Conservation (phyloP, 2,113 vertebrate genomes). For the Okapia johnstoni region DNA sequence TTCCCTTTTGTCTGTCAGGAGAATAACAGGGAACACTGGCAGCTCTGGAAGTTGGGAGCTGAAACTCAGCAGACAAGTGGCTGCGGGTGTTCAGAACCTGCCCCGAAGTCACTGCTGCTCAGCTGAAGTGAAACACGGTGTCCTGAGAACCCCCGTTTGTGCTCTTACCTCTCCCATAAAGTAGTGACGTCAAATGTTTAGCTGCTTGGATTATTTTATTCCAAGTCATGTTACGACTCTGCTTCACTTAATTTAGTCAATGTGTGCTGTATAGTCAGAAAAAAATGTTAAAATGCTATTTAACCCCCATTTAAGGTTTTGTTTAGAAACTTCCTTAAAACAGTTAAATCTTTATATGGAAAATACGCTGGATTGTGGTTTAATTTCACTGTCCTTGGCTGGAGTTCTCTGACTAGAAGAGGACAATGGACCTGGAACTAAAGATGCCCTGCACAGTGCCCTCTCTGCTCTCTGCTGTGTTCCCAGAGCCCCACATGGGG, state of each 20-base stretch:
- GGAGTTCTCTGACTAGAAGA: neutral
- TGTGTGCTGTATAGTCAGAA: neutral
- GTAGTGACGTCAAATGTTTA: neutral
- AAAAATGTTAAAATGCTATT: neutral
- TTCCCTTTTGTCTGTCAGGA: constrained; percentile 18
- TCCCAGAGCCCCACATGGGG: neutral
- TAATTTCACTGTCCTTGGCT: neutral
- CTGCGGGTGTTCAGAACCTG: neutral
- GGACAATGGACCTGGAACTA: neutral
- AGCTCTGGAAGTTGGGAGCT: neutral
- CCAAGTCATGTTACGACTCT: neutral
- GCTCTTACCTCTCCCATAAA: neutral
- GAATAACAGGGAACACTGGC: neutral
- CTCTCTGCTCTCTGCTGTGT: neutral
- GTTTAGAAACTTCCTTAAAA: neutral
- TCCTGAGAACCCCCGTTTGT: neutral
- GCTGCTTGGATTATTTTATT: neutral
- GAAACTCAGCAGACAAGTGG: neutral
- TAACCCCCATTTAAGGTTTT: neutral
- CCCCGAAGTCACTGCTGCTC: neutral
- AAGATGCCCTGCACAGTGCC: neutral
- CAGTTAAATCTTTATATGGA: neutral
- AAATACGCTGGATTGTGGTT: neutral
- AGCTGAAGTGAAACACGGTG: neutral
- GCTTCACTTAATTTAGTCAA: neutral